These are phyloP conservation scores for Hoplostethus atlanticus DNA, from an alignment of 2,797 vertebrate genomes.

Conservation along the genomic window DNA sequence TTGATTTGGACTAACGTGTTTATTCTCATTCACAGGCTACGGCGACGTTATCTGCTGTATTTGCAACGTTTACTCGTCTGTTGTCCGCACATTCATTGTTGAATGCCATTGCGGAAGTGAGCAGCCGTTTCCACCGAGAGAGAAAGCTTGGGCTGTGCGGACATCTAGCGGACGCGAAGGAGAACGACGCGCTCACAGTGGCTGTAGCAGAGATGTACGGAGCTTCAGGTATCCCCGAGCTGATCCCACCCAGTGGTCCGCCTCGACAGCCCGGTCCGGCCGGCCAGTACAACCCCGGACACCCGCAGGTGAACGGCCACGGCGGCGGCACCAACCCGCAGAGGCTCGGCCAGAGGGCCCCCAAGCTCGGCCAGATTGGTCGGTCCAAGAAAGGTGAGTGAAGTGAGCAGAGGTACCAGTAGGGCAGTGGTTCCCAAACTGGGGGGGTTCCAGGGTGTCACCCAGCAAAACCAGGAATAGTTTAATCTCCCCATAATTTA, in stretches of 20 bases:
- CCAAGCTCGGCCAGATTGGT: constrained; percentile 87
- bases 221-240: constrained; percentile 82
- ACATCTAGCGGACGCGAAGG: constrained; percentile 69
- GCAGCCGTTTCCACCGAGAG: constrained; percentile 30
- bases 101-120: constrained; percentile 79
- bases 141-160: constrained; percentile 48
- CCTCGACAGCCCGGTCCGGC: constrained; percentile 75
- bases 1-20: constrained; percentile 36
- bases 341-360: constrained; percentile 81
- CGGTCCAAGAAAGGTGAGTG: constrained; percentile 85
- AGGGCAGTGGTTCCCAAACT: not conserved
- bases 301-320: constrained; percentile 69
- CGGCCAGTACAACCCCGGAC: constrained; percentile 75
- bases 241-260: constrained; percentile 76
- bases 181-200: constrained; percentile 17
- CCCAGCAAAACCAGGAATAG: no score
- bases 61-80: constrained; percentile 1
- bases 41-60: constrained; percentile 20
- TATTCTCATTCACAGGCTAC: constrained; percentile 49
- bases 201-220: constrained; percentile 80
- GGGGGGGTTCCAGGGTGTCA: no score
- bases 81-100: constrained; percentile 50
- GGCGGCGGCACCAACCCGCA: constrained; percentile 67
- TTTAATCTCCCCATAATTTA: no score
- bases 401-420: no score